A percentile compares a stretch with the other conserved stretches of the same genome.
Conservation (phyloP, 2,113 vertebrate species). For the Catharus fuscescens region DNA sequence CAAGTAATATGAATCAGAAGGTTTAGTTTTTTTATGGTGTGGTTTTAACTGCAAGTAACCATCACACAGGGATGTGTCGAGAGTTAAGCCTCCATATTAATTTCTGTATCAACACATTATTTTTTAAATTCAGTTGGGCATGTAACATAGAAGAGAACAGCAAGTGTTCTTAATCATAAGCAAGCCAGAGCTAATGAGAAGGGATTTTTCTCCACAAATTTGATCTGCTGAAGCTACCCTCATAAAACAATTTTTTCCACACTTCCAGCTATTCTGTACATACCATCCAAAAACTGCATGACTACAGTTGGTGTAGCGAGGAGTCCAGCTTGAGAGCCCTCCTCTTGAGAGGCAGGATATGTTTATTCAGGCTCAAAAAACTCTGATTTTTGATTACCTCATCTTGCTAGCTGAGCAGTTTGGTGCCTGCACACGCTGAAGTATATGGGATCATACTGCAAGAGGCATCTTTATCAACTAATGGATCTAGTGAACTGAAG, state of each 20-base stretch:
- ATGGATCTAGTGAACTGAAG: not conserved
- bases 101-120: not conserved
- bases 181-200: not conserved
- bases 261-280: not conserved
- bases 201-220: not conserved
- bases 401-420: not conserved
- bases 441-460: not conserved
- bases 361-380: not conserved
- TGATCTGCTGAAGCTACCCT: not conserved
- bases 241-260: not conserved
- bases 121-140: not conserved
- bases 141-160: not conserved
- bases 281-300: not conserved
- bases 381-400: not conserved
- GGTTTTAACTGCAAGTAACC: not conserved
- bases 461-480: not conserved
- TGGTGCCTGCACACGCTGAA: not conserved
- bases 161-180: not conserved
- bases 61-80: not conserved
- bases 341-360: not conserved
- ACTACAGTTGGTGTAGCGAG: not conserved
- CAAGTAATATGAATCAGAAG: not conserved
- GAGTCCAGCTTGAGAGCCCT: rapidly evolving
- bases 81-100: not conserved
- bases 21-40: not conserved